phyloP scores from a whole-genome alignment of 1,140 invertebrate genomes.

The Tetragnatha versicolor region DNA sequence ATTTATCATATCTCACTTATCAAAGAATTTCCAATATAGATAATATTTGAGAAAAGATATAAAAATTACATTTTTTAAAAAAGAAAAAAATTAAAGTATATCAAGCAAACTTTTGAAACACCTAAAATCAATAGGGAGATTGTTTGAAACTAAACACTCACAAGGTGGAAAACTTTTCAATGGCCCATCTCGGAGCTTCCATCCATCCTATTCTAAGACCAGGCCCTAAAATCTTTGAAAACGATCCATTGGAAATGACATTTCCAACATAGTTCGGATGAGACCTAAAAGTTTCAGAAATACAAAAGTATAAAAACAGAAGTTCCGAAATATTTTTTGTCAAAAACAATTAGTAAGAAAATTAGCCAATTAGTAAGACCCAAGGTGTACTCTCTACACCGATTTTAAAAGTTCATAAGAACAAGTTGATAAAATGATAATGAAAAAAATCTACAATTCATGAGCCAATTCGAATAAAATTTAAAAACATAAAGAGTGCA shows the following conservation, averaged over 20 bases:
- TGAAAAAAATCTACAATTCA: too few species aligned
- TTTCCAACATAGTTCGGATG: constrained; percentile 66
- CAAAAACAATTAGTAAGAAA: too few species aligned
- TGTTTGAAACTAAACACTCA: too few species aligned
- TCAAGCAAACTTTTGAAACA: too few species aligned
- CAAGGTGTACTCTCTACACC: too few species aligned
- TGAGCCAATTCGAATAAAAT: too few species aligned
- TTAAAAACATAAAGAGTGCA: too few species aligned
- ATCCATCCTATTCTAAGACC: constrained; percentile 74
- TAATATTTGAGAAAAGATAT: not conserved
- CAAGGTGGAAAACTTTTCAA: constrained; percentile 5
- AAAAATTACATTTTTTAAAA: not conserved
- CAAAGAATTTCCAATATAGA: not conserved
- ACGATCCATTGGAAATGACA: constrained; percentile 73
- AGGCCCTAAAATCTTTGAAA: constrained; percentile 74
- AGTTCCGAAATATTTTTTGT: not conserved
- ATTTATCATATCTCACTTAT: not conserved
- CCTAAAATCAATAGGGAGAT: too few species aligned
- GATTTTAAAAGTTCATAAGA: too few species aligned
- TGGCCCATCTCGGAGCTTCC: constrained; percentile 67
- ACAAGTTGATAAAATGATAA: too few species aligned
- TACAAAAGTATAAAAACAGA: not conserved
- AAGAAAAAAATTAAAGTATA: too few species aligned
- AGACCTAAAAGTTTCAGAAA: constrained; percentile 15
- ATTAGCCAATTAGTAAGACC: too few species aligned